Conservation (phyloP, 2,113 vertebrate species). For the Gallinago paraguaiae region DNA sequence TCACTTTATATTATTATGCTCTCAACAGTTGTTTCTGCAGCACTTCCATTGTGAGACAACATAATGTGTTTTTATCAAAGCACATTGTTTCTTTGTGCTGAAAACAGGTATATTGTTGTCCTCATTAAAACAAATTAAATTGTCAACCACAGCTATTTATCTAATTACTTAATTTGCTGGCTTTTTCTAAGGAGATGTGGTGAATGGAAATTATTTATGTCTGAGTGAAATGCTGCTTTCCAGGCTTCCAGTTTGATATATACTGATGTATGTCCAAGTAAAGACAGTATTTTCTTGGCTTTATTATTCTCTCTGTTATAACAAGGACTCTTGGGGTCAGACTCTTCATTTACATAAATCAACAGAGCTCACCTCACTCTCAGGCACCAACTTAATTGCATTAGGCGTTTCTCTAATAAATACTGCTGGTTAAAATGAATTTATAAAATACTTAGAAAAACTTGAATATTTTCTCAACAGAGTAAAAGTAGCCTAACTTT, state of each 20-base stretch:
- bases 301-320: not conserved
- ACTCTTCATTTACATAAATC: not conserved
- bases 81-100: conserved; percentile 26
- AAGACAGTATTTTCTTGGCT: not conserved
- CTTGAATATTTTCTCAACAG: not conserved
- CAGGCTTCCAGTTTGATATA: not conserved
- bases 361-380: not conserved
- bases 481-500: not conserved
- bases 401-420: not conserved
- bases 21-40: not conserved
- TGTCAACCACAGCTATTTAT: not conserved
- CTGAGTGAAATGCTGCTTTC: not conserved
- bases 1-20: not conserved
- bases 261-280: not conserved
- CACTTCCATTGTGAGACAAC: conserved; percentile 12
- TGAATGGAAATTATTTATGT: not conserved
- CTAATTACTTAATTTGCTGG: conserved; percentile 52
- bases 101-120: conserved; percentile 38
- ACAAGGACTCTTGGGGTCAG: not conserved
- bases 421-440: not conserved
- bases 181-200: not conserved
- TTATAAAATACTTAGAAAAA: not conserved
- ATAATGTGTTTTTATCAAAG: conserved; percentile 47
- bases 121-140: conserved; percentile 63
- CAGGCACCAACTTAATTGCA: not conserved